A percentile compares a stretch with the other conserved stretches of the same genome.
These are phyloP conservation scores for Spilogale gracilis DNA, from an alignment of 2,113 vertebrate species.

Conservation along the genomic window DNA sequence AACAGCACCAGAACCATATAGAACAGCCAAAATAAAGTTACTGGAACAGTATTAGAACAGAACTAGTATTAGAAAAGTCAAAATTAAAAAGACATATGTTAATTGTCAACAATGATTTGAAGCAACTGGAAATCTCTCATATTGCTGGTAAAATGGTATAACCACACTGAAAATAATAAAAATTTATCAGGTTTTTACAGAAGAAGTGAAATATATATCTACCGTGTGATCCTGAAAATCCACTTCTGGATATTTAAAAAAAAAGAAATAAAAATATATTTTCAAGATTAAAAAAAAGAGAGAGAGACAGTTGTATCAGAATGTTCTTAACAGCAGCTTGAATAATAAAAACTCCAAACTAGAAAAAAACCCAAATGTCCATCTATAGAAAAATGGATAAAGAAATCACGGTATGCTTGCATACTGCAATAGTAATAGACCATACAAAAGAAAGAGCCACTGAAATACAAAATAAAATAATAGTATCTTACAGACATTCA, in stretches of 20 bases:
- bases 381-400: not conserved
- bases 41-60: not conserved
- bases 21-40: not conserved
- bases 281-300: not conserved
- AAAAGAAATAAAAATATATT: not conserved
- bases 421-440: not conserved
- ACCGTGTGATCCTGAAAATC: not conserved
- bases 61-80: not conserved
- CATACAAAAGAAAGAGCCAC: not conserved
- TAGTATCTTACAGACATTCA: not conserved
- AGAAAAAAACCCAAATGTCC: not conserved
- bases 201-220: not conserved
- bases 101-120: not conserved
- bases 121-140: not conserved
- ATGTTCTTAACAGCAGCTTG: not conserved
- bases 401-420: not conserved
- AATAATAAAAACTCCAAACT: not conserved
- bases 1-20: not conserved
- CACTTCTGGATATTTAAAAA: not conserved
- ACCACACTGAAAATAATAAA: not conserved
- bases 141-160: not conserved
- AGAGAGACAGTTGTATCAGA: not conserved
- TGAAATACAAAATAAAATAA: not conserved
- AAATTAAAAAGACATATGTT: not conserved
- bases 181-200: not conserved